A percentile compares a stretch with the other conserved stretches of the same genome.
These are phyloP conservation scores for Aporophyla nigra DNA, from an alignment of 2,888 invertebrate genomes.

Conservation along the genomic window DNA sequence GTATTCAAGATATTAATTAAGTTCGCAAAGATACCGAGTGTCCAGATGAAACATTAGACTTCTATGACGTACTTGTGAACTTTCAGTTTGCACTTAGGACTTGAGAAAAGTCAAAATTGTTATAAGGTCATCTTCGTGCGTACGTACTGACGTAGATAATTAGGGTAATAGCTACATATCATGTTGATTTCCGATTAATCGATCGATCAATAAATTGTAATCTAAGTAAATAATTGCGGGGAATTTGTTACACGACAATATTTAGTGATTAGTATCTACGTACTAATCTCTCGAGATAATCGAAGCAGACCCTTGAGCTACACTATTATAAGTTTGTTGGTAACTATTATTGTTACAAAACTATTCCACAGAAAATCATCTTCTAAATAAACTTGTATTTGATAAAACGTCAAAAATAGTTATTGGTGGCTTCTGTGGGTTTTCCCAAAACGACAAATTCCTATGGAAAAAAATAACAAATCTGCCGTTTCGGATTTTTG, in stretches of 20 bases:
- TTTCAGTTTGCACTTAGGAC: not conserved
- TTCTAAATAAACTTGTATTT: not conserved
- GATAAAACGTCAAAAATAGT: not conserved
- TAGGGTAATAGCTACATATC: not conserved
- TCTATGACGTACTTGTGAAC: not conserved
- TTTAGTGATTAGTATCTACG: constrained; percentile 11
- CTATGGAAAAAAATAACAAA: not conserved
- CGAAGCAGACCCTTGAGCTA: not conserved
- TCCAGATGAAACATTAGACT: not conserved
- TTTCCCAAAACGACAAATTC: constrained; percentile 18
- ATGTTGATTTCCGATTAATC: constrained; percentile 22
- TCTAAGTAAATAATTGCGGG: constrained; percentile 15
- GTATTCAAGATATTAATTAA: not conserved
- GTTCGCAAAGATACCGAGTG: not conserved
- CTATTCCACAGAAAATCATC: not conserved
- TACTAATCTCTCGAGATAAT: not conserved
- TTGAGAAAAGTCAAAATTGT: not conserved
- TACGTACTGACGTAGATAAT: constrained; percentile 20
- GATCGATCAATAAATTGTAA: constrained; percentile 9
- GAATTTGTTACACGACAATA: constrained; percentile 24
- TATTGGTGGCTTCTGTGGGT: not conserved
- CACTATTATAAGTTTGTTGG: not conserved
- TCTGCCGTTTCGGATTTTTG: not conserved
- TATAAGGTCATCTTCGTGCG: constrained; percentile 25
- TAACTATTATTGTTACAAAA: not conserved